Percentiles rank a stretch among this genome's conserved stretches.
Conservation (phyloP, 2,113 vertebrate species). For the Callipepla californica region DNA sequence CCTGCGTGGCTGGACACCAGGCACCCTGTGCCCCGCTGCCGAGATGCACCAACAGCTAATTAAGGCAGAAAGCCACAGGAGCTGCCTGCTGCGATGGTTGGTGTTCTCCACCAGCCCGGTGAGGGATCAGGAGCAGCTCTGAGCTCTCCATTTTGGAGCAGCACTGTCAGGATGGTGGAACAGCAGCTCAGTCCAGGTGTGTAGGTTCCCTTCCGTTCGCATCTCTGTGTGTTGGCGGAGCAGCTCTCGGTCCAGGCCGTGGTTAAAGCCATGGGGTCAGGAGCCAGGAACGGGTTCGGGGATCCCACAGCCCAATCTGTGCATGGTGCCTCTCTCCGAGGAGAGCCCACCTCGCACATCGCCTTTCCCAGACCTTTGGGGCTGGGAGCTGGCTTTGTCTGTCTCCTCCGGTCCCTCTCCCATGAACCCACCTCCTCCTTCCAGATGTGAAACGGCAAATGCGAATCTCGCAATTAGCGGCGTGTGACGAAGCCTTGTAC, state of each 20-base stretch:
- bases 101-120: not conserved
- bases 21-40: not conserved
- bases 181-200: not conserved
- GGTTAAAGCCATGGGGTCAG: not conserved
- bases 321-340: not conserved
- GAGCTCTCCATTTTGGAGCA: not conserved
- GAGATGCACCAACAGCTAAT: rapidly evolving
- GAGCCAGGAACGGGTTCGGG: not conserved
- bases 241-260: not conserved
- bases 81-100: not conserved
- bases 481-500: conserved; percentile 75
- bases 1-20: not conserved
- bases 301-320: not conserved
- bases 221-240: not conserved
- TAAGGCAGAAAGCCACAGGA: not conserved
- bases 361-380: not conserved
- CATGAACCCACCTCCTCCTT: not conserved
- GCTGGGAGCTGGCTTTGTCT: not conserved
- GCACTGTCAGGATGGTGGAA: not conserved
- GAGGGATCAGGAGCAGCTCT: not conserved
- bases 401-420: not conserved
- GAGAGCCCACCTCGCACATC: not conserved
- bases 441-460: conserved; percentile 58
- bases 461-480: conserved; percentile 75
- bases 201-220: not conserved